phyloP scores from a whole-genome alignment of 1,140 invertebrate species.

The Mycetomoellerius zeteki region DNA sequence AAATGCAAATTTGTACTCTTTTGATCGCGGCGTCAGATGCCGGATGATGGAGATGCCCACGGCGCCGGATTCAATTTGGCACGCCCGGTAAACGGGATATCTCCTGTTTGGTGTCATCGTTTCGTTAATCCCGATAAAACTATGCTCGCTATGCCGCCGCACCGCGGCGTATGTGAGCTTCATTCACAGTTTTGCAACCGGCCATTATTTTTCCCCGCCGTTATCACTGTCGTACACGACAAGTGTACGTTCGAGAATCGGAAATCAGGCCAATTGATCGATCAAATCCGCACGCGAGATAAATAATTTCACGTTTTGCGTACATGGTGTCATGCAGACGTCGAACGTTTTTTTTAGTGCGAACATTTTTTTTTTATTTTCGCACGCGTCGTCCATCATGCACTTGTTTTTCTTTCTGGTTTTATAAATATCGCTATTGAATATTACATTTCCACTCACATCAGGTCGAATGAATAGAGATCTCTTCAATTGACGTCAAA shows the following conservation, averaged over 20 bases:
- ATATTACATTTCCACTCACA: constrained; percentile 36
- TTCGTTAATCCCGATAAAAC: constrained; percentile 56
- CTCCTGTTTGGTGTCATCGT: constrained; percentile 40
- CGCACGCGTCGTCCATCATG: constrained; percentile 2
- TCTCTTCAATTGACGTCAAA: constrained; percentile 46
- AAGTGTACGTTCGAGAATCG: constrained; percentile 31
- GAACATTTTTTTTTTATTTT: constrained; percentile 3
- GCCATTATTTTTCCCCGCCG: constrained; percentile 46
- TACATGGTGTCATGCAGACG: constrained; percentile 36
- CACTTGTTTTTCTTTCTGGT: constrained; percentile 49
- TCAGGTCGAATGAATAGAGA: constrained; percentile 12
- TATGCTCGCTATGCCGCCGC: background rate
- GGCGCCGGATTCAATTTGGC: constrained; percentile 33
- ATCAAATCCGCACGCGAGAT: constrained; percentile 17
- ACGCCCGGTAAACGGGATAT: constrained; percentile 27
- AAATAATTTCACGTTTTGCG: constrained; percentile 47
- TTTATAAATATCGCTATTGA: constrained; percentile 44
- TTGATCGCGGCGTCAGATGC: background rate
- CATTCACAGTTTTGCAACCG: constrained; percentile 25
- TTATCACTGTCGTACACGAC: constrained; percentile 43
- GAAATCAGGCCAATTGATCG: constrained; percentile 36
- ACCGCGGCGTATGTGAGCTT: constrained; percentile 23
- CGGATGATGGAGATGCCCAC: constrained; percentile 33
- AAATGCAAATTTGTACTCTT: constrained; percentile 48
- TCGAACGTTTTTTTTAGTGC: constrained; percentile 15